Base-by-base conservation (phyloP, 2,888 invertebrate genomes). In the Bimastos eiseni region DNA sequence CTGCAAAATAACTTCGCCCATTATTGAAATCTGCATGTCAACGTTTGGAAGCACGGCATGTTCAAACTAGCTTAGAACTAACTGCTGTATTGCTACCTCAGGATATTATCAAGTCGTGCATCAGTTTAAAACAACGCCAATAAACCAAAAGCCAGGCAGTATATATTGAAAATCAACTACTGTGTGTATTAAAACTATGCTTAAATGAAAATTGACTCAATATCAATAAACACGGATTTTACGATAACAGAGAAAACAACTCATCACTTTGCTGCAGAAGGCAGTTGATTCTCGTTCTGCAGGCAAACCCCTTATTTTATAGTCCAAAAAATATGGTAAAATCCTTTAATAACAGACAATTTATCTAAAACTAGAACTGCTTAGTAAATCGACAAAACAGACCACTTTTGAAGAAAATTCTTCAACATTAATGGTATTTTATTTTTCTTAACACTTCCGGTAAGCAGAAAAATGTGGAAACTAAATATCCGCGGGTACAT, bases 361-460 rank as follows among this genome's bases (percentile, higher is more conserved):
- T n/a, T 17, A 70, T 8, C 70, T n/a, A 70, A 70, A 70, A 70
- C 0, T 70, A n/a, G 30, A 70, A 70, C n/a, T 70, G 70, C 13
- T 30, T 70, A n/a, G n/a, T 8, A 70, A 70, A 70, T 70, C 30
- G 70, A 70, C 70, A 70, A 70, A 70, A 70, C 70, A 34, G 11
- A 86, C 86, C 36, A 86, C 19, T 86, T 86, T 86, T 36, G 34
- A 86, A 30, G 36, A 86, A 86, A 86, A 86, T 34, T 34, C 37
- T 86, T 8, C 30, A 70, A n/a, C 70, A 70, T 70, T 70, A 70
- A 86, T 34, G 86, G 86, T 86, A 86, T 86, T 86, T 86, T 86
- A 86, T 86, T 86, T 86, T 86, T 37, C 86, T 86, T 11, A 34
- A 36, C 33, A 86, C 86, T 86, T 86, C 86, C 86, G 86, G 86